Evolutionary conservation across 1,140 invertebrate species (phyloP).

Genomic region (Goniozus legneri): DNA sequence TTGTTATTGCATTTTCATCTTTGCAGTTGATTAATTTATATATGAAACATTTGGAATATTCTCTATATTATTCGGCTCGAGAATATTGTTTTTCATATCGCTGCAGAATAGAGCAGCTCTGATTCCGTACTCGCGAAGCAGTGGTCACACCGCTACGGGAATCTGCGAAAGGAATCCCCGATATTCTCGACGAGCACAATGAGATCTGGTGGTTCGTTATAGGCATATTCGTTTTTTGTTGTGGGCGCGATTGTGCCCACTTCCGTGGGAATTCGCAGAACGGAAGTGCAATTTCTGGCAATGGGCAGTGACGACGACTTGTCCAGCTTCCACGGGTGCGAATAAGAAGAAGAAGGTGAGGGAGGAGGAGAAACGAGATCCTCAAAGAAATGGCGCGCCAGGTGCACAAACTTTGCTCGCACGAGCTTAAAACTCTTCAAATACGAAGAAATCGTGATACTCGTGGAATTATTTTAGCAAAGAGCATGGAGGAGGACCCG

Average conservation of each 20-base stretch:
- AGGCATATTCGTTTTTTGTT: conserved; percentile 24
- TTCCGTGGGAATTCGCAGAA: conserved; percentile 52
- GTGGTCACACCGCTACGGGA: no score
- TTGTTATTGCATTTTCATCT: no score
- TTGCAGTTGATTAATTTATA: no score
- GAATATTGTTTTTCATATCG: no score
- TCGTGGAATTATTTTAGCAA: no score
- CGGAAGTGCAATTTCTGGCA: conserved; percentile 50
- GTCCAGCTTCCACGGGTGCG: conserved; percentile 20
- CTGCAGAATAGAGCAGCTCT: no score
- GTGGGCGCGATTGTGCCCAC: conserved; percentile 38
- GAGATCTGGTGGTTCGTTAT: conserved; percentile 15
- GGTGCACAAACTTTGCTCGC: conserved; percentile 27
- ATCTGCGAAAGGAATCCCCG: no score
- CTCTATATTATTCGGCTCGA: no score
- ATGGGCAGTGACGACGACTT: conserved; percentile 17
- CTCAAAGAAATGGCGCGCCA: conserved; percentile 32
- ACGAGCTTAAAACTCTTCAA: conserved; percentile 17
- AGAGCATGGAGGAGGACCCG: no score
- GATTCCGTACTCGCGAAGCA: no score
- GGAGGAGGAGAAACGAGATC: conserved; percentile 16
- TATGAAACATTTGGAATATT: no score
- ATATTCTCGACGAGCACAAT: conserved; percentile 1
- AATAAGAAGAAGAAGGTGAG: neutral
- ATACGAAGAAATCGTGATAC: conserved; percentile 23